Conservation (phyloP, 2,888 invertebrate species). For the Prostheceraeus crozeri region DNA sequence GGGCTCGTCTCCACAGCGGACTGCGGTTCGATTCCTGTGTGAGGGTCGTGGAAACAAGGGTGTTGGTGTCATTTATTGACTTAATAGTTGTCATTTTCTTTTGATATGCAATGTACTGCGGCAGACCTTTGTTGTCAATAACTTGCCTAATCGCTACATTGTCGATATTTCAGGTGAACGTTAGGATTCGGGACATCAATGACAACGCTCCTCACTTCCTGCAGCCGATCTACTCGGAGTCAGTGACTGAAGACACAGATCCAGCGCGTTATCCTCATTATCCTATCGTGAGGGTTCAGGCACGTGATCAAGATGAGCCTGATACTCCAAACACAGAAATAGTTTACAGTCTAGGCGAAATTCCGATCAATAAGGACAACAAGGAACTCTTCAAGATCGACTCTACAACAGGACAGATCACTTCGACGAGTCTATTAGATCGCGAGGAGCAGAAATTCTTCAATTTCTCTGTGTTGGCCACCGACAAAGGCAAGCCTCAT, state of each 20-base stretch:
- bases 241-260: slow-evolving; percentile 24
- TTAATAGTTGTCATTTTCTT: too few species aligned
- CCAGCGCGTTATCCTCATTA: neutral
- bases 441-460: slow-evolving; percentile 15
- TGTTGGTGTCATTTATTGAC: too few species aligned
- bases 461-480: slow-evolving; percentile 18
- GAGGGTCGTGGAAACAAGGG: too few species aligned
- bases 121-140: too few species aligned
- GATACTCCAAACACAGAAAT: slow-evolving; percentile 7
- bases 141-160: too few species aligned
- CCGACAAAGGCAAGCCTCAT: slow-evolving; percentile 25
- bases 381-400: neutral
- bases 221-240: neutral
- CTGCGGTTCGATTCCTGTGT: too few species aligned
- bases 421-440: slow-evolving; percentile 1
- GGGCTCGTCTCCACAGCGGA: too few species aligned
- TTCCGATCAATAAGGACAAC: neutral
- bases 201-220: slow-evolving; percentile 22
- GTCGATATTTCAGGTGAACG: too few species aligned
- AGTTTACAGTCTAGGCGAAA: neutral
- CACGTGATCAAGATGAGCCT: slow-evolving; percentile 14
- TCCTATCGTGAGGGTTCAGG: slow-evolving; percentile 4
- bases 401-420: neutral
- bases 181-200: slow-evolving; percentile 26
- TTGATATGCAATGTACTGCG: too few species aligned